Percentiles rank a stretch among this genome's conserved stretches.
phyloP scores from a whole-genome alignment of 2,888 invertebrate species.

The Iselma pallidipennis region DNA sequence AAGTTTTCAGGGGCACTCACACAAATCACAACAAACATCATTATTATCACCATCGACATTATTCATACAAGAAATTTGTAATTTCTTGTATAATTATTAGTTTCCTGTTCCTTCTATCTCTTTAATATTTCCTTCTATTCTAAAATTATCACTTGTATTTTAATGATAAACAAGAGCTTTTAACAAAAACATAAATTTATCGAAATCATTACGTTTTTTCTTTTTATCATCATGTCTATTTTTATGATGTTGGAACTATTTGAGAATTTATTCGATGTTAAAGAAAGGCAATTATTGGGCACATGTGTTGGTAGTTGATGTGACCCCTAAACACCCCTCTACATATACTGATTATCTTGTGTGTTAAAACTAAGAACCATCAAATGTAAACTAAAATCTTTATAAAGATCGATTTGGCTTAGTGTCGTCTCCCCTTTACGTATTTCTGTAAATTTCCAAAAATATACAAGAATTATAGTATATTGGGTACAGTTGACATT shows the following conservation, averaged over 20 bases:
- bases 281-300: constrained; percentile 43
- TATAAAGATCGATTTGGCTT: background rate
- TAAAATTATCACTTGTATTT: background rate
- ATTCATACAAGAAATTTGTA: no score
- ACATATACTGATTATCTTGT: constrained; percentile 4
- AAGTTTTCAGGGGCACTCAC: constrained; percentile 1
- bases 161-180: background rate
- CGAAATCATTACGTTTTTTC: background rate
- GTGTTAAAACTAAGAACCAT: constrained; percentile 13
- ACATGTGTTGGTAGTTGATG: constrained; percentile 40
- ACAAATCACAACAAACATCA: background rate
- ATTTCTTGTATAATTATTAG: background rate
- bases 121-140: background rate
- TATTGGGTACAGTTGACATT: background rate
- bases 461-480: background rate
- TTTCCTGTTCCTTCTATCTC: background rate
- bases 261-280: constrained; percentile 38
- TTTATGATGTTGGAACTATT: background rate
- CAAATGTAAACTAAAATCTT: background rate
- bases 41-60: background rate
- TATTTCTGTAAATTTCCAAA: background rate
- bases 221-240: background rate
- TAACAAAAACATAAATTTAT: background rate
- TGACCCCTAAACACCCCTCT: constrained; percentile 23
- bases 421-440: background rate